Evolutionary conservation across 2,888 invertebrate species (phyloP).

Genomic region (Acleris literana): DNA sequence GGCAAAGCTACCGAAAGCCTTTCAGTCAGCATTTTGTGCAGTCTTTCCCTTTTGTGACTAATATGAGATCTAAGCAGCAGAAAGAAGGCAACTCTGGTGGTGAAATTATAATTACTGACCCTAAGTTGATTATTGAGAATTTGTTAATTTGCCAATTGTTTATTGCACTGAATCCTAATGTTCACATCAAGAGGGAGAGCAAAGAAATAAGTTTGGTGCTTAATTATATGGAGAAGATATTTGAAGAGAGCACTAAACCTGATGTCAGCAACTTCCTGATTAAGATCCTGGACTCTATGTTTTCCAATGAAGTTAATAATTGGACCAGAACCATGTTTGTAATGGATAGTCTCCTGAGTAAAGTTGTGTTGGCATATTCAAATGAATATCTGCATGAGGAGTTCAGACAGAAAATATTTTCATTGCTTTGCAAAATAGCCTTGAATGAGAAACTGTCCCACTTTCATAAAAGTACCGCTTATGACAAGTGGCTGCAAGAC

Average conservation of each 20-base stretch:
- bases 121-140: slow-evolving; percentile 65
- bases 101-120: slow-evolving; percentile 66
- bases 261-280: slow-evolving; percentile 56
- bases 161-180: slow-evolving; percentile 71
- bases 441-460: slow-evolving; percentile 66
- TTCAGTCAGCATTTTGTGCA: slow-evolving; percentile 83
- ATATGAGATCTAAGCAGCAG: slow-evolving; percentile 61
- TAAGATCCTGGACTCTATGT: slow-evolving; percentile 64
- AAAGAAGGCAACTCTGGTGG: slow-evolving; percentile 45
- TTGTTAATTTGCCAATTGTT: slow-evolving; percentile 74
- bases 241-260: slow-evolving; percentile 57
- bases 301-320: slow-evolving; percentile 61
- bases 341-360: slow-evolving; percentile 65
- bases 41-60: slow-evolving; percentile 84
- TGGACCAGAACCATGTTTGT: slow-evolving; percentile 66
- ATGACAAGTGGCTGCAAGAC: slow-evolving; percentile 78
- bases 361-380: slow-evolving; percentile 69
- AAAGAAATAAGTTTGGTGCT: slow-evolving; percentile 67
- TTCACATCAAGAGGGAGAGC: slow-evolving; percentile 64
- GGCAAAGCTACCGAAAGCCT: slow-evolving; percentile 75
- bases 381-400: slow-evolving; percentile 53
- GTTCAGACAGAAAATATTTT: slow-evolving; percentile 69
- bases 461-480: slow-evolving; percentile 68
- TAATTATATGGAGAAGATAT: slow-evolving; percentile 79
- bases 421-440: slow-evolving; percentile 72